Conservation (phyloP, 2,797 vertebrate genomes). For the Tangara arthus region DNA sequence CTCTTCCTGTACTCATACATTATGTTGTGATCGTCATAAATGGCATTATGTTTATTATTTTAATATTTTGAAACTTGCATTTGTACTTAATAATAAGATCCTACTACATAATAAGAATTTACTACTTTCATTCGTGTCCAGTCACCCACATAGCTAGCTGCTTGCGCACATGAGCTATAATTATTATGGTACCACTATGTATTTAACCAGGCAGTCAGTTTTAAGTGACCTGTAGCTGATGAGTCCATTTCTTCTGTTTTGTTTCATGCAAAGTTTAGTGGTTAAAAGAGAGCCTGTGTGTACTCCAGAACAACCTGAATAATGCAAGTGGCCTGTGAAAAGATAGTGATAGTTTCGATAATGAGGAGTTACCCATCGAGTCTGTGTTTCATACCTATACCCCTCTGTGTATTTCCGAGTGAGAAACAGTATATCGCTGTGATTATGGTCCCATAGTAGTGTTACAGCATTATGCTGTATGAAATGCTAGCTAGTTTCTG, state of each 20-base stretch:
- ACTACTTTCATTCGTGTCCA: not conserved
- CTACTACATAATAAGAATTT: not conserved
- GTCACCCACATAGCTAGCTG: not conserved
- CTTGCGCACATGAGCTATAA: not conserved
- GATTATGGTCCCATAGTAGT: not conserved
- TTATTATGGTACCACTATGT: not conserved
- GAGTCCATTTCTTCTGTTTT: not conserved
- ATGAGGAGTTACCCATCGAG: not conserved
- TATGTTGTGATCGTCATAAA: not conserved
- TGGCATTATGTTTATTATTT: not conserved
- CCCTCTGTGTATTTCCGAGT: conserved; percentile 11
- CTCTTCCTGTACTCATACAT: not conserved
- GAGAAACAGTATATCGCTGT: conserved; percentile 1
- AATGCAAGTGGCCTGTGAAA: not conserved
- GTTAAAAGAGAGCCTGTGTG: not conserved
- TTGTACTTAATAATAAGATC: not conserved
- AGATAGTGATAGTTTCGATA: not conserved
- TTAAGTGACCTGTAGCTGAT: not conserved
- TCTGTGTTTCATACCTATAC: conserved; percentile 4
- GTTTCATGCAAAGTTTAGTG: not conserved
- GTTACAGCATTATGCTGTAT: not conserved
- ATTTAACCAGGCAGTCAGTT: not conserved
- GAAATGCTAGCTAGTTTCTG: conserved; percentile 21
- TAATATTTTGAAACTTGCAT: not conserved
- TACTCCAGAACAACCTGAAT: not conserved